These are phyloP conservation scores for Collichthys lucidus DNA, from an alignment of 2,113 vertebrate genomes.

Conservation along the genomic window DNA sequence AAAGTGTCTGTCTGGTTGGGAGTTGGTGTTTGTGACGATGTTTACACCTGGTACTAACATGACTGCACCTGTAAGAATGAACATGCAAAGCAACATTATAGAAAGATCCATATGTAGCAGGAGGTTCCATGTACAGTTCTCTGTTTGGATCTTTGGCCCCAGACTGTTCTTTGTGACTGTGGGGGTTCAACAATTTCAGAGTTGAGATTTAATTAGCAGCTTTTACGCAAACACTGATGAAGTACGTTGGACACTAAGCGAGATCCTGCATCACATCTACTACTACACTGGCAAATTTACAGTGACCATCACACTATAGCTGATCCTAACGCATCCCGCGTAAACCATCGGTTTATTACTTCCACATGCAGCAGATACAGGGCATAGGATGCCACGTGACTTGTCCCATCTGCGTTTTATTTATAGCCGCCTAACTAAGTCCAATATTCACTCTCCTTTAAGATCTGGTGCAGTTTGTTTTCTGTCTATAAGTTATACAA, in stretches of 20 bases:
- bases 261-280: conserved; percentile 14
- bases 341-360: neutral
- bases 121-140: neutral
- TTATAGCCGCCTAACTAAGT: neutral
- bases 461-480: neutral
- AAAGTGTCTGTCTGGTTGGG: neutral
- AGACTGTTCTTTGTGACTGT: conserved; percentile 15
- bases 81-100: neutral
- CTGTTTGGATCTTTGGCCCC: conserved; percentile 3
- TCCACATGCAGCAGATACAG: neutral
- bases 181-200: conserved; percentile 14
- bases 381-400: neutral
- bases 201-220: conserved; percentile 37
- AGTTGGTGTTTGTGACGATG: neutral
- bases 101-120: neutral
- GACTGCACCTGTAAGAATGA: neutral
- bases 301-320: neutral
- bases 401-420: neutral
- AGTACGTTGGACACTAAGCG: conserved; percentile 11
- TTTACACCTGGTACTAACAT: conserved; percentile 13
- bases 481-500: too few relatives aligned
- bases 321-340: neutral
- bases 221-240: conserved; percentile 37
- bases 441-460: neutral
- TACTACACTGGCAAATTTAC: neutral